phyloP scores from a whole-genome alignment of 2,113 vertebrate species.

The Tricholaema leucomelas region DNA sequence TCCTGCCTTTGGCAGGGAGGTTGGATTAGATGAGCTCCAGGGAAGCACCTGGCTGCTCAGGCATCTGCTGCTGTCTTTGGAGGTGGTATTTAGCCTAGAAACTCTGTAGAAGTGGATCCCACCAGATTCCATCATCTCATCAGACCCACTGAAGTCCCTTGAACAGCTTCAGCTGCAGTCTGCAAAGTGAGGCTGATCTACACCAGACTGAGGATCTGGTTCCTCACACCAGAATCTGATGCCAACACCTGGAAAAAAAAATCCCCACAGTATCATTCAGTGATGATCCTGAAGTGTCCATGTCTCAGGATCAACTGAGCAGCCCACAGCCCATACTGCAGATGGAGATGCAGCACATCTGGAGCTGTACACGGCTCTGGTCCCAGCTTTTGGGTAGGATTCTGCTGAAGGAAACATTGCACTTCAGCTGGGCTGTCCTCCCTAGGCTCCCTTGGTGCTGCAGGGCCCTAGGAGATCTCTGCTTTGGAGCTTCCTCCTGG shows the following conservation, averaged over 20 bases:
- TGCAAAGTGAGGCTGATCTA: not conserved
- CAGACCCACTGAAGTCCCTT: not conserved
- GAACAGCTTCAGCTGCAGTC: not conserved
- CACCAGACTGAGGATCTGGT: not conserved
- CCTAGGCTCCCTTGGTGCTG: not conserved
- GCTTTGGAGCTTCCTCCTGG: not conserved
- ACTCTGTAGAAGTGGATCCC: not conserved
- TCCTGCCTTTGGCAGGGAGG: too few relatives aligned
- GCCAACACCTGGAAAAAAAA: not conserved
- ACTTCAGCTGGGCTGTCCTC: not conserved
- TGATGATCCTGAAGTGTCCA: not conserved
- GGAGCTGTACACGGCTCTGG: rapidly evolving
- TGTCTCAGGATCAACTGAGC: not conserved
- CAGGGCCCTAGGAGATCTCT: not conserved
- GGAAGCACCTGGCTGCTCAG: not conserved
- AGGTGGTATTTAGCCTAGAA: not conserved
- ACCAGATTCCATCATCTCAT: too few relatives aligned
- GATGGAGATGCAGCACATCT: not conserved
- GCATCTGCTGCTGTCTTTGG: not conserved
- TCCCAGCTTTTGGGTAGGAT: not conserved
- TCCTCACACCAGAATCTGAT: not conserved
- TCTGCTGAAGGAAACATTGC: not conserved
- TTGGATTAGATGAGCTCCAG: too few relatives aligned
- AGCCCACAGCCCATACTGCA: not conserved
- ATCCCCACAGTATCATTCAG: rapidly evolving